Conservation (phyloP, 2,797 vertebrate genomes). For the Erethizon dorsatum region DNA sequence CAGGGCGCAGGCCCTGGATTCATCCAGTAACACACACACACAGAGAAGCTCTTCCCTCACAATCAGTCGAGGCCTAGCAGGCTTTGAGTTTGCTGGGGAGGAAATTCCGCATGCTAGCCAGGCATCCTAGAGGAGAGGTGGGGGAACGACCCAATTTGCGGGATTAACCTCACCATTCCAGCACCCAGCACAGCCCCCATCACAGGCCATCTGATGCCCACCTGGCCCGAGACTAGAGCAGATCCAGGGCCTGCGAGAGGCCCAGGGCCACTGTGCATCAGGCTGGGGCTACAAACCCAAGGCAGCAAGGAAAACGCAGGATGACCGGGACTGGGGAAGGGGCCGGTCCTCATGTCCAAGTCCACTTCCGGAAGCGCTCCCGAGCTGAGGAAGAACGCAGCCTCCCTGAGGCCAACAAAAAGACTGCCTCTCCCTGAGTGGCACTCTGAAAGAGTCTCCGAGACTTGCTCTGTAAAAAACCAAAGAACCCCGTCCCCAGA, state of each 20-base stretch:
- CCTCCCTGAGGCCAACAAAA: background rate
- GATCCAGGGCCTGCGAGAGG: background rate
- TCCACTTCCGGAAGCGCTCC: background rate
- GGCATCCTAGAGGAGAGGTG: background rate
- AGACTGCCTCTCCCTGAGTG: background rate
- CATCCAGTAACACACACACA: background rate
- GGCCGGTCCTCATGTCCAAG: background rate
- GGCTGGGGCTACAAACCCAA: background rate
- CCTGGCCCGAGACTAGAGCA: background rate
- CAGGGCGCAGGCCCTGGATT: background rate
- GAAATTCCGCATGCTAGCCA: background rate
- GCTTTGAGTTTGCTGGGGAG: background rate
- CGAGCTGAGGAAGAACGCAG: conserved; percentile 7
- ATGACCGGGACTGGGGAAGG: background rate
- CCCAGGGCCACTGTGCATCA: background rate
- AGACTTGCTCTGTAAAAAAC: background rate
- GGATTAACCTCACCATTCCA: background rate
- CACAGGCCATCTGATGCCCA: background rate
- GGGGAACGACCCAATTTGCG: background rate
- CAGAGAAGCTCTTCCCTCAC: background rate
- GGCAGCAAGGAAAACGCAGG: background rate
- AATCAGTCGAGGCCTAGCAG: background rate
- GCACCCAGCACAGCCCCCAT: background rate
- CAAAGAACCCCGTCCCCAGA: background rate
- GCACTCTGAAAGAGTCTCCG: background rate